These are phyloP conservation scores for Xenentodon cancila DNA, from an alignment of 2,797 vertebrate species.

Conservation along the genomic window DNA sequence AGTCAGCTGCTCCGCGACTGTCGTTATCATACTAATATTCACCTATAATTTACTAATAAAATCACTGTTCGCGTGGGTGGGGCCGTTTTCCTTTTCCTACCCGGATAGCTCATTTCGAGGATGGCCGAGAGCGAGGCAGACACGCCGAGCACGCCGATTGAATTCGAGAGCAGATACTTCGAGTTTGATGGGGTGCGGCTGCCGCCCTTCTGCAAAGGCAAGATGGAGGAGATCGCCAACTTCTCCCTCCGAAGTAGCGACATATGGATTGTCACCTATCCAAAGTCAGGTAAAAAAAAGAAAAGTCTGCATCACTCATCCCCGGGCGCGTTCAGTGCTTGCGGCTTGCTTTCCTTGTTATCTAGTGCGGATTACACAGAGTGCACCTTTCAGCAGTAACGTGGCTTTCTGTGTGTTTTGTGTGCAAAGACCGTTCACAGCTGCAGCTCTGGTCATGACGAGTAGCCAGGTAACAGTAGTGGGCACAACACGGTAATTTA, in stretches of 20 bases:
- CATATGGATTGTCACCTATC: constrained; percentile 98
- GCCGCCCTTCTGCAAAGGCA: constrained; percentile 97
- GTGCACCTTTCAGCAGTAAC: no score
- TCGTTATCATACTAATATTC: background rate
- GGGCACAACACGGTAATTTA: no score
- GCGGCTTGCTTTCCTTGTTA: background rate
- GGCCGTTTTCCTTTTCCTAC: constrained; percentile 16
- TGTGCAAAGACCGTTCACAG: no score
- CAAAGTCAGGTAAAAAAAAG: constrained; percentile 90
- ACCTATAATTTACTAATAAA: no score
- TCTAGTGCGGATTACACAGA: background rate
- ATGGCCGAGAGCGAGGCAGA: constrained; percentile 98
- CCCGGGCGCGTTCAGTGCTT: no score
- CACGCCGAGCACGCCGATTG: constrained; percentile 95
- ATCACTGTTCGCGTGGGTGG: constrained; percentile 6
- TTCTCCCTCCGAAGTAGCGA: constrained; percentile 95
- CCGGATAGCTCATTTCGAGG: constrained; percentile 62
- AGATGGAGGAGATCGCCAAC: constrained; percentile 97
- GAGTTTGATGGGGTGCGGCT: constrained; percentile 96
- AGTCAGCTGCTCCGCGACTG: background rate
- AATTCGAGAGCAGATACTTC: constrained; percentile 99
- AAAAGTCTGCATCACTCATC: no score
- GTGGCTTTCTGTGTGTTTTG: no score
- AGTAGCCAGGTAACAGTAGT: no score
- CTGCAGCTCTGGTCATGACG: no score